Evolutionary conservation across 2,113 vertebrate genomes (phyloP).

Genomic region (Monopterus albus): DNA sequence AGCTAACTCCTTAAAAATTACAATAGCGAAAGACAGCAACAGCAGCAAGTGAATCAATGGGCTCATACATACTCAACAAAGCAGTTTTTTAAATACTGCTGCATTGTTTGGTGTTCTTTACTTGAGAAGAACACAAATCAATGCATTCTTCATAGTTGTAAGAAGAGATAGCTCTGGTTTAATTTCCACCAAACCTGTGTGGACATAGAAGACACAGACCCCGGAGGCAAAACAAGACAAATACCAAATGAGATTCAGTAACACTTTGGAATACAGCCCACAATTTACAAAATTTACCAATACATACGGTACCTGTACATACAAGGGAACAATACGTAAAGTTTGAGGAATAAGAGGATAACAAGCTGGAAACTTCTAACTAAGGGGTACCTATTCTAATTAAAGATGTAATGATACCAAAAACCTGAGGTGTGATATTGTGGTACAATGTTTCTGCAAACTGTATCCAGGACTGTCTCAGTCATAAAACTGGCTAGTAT

Average conservation of each 20-base stretch:
- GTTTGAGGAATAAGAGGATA: background rate
- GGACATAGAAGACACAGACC: conserved; percentile 27
- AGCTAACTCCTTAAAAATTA: background rate
- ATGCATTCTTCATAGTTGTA: background rate
- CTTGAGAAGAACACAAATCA: conserved; percentile 4
- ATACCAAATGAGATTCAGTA: conserved; percentile 45
- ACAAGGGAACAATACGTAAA: too few species aligned
- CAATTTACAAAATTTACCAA: too few species aligned
- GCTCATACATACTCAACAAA: background rate
- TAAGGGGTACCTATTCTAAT: too few species aligned
- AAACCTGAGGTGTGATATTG: too few species aligned
- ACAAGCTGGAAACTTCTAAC: too few species aligned
- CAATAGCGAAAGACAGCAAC: background rate
- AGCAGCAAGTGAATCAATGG: background rate
- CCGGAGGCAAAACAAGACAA: conserved; percentile 49
- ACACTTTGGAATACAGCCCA: too few species aligned
- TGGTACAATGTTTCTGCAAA: too few species aligned
- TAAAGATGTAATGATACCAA: too few species aligned
- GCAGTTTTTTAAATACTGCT: background rate
- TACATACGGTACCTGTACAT: too few species aligned
- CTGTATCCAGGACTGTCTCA: too few species aligned
- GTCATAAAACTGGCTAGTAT: too few species aligned
- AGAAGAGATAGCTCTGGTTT: conserved; percentile 9
- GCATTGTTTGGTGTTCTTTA: conserved; percentile 1
- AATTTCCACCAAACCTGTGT: conserved; percentile 25